These are phyloP conservation scores for Acestrorhynchus altus DNA, from an alignment of 2,797 vertebrate species.

Conservation along the genomic window DNA sequence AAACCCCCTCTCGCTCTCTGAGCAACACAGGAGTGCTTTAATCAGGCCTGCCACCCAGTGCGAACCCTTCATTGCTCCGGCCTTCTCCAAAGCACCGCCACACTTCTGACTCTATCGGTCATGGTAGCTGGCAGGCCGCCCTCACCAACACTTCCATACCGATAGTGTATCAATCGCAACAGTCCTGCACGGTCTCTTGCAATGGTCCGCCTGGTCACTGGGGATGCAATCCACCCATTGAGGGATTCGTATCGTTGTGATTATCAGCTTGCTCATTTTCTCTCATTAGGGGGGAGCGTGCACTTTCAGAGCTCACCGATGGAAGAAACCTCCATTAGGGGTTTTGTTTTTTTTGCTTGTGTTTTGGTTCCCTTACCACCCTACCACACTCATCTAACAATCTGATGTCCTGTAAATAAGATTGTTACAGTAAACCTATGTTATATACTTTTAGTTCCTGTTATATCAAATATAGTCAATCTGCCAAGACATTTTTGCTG, in stretches of 20 bases:
- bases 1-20: conserved; percentile 2
- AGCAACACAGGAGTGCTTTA: conserved; percentile 24
- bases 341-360: neutral
- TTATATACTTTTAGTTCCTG: neutral
- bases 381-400: neutral
- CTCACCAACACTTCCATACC: conserved; percentile 57
- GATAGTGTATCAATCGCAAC: conserved; percentile 57
- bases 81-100: conserved; percentile 48
- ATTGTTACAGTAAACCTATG: neutral
- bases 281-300: conserved; percentile 65
- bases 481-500: too few species aligned
- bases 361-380: neutral
- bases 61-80: conserved; percentile 14
- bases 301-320: conserved; percentile 45
- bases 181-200: conserved; percentile 33
- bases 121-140: conserved; percentile 29
- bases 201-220: conserved; percentile 41
- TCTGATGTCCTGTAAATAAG: neutral
- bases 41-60: conserved; percentile 55
- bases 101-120: conserved; percentile 51
- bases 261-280: conserved; percentile 64
- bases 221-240: conserved; percentile 56
- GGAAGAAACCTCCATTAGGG: conserved; percentile 31
- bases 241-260: conserved; percentile 54
- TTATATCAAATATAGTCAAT: neutral